These are phyloP conservation scores for Melanotaenia parkinsoni DNA, from an alignment of 2,797 vertebrate species.

Conservation along the genomic window DNA sequence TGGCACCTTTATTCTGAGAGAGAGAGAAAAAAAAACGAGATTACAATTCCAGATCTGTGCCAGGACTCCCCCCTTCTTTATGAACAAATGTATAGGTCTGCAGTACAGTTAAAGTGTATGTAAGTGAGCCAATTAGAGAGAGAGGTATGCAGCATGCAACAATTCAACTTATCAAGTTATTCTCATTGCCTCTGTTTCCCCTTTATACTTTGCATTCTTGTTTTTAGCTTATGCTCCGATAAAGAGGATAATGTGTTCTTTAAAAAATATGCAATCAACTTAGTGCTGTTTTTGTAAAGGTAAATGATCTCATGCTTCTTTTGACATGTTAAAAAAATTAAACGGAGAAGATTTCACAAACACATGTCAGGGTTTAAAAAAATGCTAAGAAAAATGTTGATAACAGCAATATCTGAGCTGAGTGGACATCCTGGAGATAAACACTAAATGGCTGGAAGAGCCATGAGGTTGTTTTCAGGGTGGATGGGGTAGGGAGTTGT, in stretches of 20 bases:
- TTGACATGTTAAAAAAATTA: constrained; percentile 33
- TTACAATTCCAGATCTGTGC: neutral
- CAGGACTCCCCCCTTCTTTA: too few species aligned
- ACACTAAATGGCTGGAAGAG: constrained; percentile 10
- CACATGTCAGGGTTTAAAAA: neutral
- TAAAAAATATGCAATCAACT: constrained; percentile 5
- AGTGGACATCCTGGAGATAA: constrained; percentile 34
- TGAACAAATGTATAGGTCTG: too few species aligned
- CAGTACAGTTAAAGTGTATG: neutral
- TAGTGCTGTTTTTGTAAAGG: constrained; percentile 60
- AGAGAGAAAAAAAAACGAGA: constrained; percentile 6
- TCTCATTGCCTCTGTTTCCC: constrained; percentile 19
- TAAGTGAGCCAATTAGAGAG: neutral
- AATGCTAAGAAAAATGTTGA: constrained; percentile 16
- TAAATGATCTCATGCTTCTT: neutral
- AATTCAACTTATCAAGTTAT: neutral
- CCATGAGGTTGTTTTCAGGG: constrained; percentile 27
- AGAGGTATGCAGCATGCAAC: neutral
- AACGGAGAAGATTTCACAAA: constrained; percentile 43
- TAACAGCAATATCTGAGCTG: constrained; percentile 32
- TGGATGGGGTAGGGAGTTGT: neutral
- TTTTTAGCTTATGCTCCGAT: neutral
- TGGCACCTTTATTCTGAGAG: constrained; percentile 62
- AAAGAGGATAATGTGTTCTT: constrained; percentile 36
- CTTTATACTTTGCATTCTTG: neutral